Evolutionary conservation across 2,797 vertebrate genomes (phyloP).

Genomic region (Ammospiza maritima): DNA sequence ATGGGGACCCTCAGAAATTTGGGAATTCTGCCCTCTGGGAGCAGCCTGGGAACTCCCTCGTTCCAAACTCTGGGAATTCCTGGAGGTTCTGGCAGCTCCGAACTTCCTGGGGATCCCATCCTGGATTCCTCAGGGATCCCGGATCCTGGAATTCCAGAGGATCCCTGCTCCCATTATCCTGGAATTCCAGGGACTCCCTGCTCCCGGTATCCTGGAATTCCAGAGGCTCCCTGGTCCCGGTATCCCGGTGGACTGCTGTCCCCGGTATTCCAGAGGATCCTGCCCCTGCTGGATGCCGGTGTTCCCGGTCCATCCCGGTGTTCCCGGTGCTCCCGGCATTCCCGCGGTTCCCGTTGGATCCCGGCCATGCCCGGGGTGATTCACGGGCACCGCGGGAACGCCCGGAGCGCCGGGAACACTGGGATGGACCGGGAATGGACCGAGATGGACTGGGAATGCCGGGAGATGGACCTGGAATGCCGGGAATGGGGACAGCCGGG

Average conservation of each 20-base stretch:
- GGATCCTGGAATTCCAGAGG: neutral
- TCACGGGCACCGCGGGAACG: neutral
- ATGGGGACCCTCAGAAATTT: fast-evolving
- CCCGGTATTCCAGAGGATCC: no score
- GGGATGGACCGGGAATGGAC: neutral
- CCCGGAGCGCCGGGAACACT: neutral
- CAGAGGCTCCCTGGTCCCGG: no score
- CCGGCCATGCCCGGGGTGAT: neutral
- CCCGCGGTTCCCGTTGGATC: neutral
- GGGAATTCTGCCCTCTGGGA: neutral
- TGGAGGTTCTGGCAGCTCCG: neutral
- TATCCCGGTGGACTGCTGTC: no score
- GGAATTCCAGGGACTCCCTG: no score
- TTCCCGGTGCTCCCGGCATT: neutral
- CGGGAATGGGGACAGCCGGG: no score
- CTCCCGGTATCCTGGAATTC: no score
- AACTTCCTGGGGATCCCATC: neutral
- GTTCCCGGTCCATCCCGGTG: neutral
- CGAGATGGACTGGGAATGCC: no score
- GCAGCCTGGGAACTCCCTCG: neutral
- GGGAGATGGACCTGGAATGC: no score
- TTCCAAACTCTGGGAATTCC: neutral
- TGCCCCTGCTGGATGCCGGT: no score
- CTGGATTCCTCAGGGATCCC: neutral
- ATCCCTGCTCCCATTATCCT: neutral